These are phyloP conservation scores for Lerista edwardsae DNA, from an alignment of 2,797 vertebrate genomes.

Conservation along the genomic window DNA sequence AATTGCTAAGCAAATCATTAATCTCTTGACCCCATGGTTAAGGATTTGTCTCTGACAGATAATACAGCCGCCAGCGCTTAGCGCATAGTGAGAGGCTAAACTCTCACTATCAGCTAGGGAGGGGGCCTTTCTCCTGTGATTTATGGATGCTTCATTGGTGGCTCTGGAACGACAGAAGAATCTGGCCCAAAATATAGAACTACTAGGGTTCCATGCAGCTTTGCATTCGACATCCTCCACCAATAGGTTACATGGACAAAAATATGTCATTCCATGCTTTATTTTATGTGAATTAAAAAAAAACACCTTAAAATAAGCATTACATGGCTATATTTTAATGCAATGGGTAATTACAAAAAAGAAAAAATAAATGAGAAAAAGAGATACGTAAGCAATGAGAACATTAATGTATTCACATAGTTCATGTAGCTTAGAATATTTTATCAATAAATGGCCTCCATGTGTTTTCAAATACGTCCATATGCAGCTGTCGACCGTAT, in stretches of 20 bases:
- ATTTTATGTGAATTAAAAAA: no score
- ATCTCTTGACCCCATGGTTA: conserved; percentile 59
- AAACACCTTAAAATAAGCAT: no score
- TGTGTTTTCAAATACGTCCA: no score
- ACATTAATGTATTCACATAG: no score
- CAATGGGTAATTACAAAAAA: no score
- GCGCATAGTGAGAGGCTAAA: conserved; percentile 15
- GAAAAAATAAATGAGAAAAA: no score
- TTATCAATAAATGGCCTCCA: no score
- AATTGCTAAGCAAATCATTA: conserved; percentile 63
- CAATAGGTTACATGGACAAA: background rate
- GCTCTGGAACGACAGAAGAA: conserved; percentile 11
- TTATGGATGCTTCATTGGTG: background rate
- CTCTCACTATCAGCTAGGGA: conserved; percentile 22
- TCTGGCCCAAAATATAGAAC: background rate
- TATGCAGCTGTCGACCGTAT: no score
- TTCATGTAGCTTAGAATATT: no score
- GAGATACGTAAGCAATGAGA: no score
- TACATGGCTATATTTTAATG: no score
- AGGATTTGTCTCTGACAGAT: conserved; percentile 64
- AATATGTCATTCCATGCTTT: background rate
- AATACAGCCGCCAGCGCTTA: conserved; percentile 22
- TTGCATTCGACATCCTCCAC: background rate
- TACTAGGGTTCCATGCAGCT: background rate
- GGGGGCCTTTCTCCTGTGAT: background rate